Evolutionary conservation across 1,140 invertebrate genomes (phyloP).

Genomic region (Brachionus asplanchnoidis): DNA sequence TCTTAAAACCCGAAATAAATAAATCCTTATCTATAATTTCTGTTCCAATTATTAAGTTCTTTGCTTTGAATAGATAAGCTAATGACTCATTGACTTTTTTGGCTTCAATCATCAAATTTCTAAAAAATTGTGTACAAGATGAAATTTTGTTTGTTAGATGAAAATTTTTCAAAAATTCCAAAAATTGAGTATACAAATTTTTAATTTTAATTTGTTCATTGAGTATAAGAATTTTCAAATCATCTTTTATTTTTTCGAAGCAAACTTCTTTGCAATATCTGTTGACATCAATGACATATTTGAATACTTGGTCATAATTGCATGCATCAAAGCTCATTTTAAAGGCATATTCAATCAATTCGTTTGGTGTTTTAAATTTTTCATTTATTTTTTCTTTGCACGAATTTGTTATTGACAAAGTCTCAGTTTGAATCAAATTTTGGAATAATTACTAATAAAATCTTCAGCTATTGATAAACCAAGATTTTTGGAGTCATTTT

Average conservation of each 20-base stretch:
- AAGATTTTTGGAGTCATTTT: neutral
- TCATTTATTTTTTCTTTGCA: neutral
- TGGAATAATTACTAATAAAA: neutral
- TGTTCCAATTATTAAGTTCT: neutral
- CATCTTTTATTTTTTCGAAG: neutral
- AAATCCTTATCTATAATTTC: neutral
- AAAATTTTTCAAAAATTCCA: neutral
- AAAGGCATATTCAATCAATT: neutral
- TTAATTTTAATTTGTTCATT: neutral
- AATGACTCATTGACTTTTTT: neutral
- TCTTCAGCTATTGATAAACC: neutral
- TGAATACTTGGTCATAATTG: neutral
- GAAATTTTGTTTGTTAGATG: neutral
- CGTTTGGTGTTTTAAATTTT: neutral
- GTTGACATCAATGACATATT: conserved; percentile 4
- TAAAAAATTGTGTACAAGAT: neutral
- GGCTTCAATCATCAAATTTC: neutral
- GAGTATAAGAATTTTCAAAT: neutral
- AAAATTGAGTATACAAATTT: neutral
- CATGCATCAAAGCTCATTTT: neutral
- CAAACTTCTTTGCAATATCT: neutral
- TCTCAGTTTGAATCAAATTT: neutral
- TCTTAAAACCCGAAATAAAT: neutral
- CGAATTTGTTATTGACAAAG: conserved; percentile 1
- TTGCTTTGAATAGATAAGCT: neutral